Percentiles rank a stretch among this genome's conserved stretches.
Evolutionary conservation across 2,797 vertebrate genomes (phyloP).

Genomic region (Gymnothorax reevesii): DNA sequence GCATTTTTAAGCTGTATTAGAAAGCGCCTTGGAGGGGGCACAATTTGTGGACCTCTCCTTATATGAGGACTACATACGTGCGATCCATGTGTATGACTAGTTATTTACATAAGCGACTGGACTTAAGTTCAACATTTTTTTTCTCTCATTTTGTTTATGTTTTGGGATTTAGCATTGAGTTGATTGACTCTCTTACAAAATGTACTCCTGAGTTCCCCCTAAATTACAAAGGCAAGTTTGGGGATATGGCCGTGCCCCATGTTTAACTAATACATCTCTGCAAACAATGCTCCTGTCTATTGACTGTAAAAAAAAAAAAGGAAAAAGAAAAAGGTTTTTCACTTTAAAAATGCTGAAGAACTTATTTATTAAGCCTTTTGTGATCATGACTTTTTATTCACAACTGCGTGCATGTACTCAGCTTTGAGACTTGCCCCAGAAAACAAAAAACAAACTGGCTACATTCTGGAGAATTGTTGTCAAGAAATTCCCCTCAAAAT

Average conservation of each 20-base stretch:
- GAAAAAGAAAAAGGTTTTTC: too few relatives aligned
- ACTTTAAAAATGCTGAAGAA: background rate
- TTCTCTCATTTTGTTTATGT: too few relatives aligned
- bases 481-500: background rate
- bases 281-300: background rate
- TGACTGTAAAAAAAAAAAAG: too few relatives aligned
- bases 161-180: background rate
- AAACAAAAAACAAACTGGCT: background rate
- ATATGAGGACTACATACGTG: too few relatives aligned
- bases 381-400: background rate
- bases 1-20: too few relatives aligned
- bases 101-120: too few relatives aligned
- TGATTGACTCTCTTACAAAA: background rate
- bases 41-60: too few relatives aligned
- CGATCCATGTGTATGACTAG: too few relatives aligned
- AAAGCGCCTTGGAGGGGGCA: too few relatives aligned
- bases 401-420: background rate
- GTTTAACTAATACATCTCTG: constrained; percentile 36
- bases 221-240: constrained; percentile 48
- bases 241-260: constrained; percentile 39
- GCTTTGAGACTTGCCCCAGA: background rate
- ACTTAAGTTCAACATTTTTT: too few relatives aligned
- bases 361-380: background rate
- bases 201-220: background rate
- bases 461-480: background rate